phyloP scores from a whole-genome alignment of 1,140 invertebrate genomes.

The Drosophila sucinea region DNA sequence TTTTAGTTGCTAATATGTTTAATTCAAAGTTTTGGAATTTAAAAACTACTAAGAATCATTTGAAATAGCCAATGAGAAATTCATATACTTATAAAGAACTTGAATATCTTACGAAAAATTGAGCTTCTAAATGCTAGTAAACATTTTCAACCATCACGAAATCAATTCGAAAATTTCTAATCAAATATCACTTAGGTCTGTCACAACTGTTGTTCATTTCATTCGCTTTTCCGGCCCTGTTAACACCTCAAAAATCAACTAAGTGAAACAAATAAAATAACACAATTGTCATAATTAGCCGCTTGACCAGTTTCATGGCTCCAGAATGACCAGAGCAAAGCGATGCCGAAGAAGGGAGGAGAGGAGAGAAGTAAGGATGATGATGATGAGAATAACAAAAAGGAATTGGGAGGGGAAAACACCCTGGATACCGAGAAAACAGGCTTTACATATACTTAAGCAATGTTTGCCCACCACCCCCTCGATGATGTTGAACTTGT shows the following conservation, averaged over 20 bases:
- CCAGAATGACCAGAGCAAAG: slow-evolving; percentile 50
- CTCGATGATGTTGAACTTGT: not conserved
- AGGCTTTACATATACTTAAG: slow-evolving; percentile 25
- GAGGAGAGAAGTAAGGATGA: slow-evolving; percentile 8
- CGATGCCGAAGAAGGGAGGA: not conserved
- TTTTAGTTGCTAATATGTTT: too few species aligned
- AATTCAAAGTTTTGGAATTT: too few species aligned
- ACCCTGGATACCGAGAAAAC: not conserved
- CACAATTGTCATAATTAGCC: slow-evolving; percentile 76
- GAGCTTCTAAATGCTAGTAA: too few species aligned
- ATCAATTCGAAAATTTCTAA: not conserved
- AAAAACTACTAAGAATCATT: too few species aligned
- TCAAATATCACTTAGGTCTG: not conserved
- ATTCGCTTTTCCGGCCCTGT: slow-evolving; percentile 35
- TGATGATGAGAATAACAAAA: not conserved
- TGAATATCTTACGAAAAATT: too few species aligned
- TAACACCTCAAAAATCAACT: slow-evolving; percentile 60
- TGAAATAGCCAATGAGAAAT: too few species aligned
- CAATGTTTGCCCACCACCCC: not conserved
- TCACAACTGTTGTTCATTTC: slow-evolving; percentile 29
- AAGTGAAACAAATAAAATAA: slow-evolving; percentile 48
- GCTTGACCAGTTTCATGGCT: slow-evolving; percentile 59
- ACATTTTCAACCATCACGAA: too few species aligned
- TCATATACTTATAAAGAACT: too few species aligned
- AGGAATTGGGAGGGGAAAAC: slow-evolving; percentile 28